phyloP scores from a whole-genome alignment of 2,113 vertebrate genomes.

The Cynoglossus semilaevis region DNA sequence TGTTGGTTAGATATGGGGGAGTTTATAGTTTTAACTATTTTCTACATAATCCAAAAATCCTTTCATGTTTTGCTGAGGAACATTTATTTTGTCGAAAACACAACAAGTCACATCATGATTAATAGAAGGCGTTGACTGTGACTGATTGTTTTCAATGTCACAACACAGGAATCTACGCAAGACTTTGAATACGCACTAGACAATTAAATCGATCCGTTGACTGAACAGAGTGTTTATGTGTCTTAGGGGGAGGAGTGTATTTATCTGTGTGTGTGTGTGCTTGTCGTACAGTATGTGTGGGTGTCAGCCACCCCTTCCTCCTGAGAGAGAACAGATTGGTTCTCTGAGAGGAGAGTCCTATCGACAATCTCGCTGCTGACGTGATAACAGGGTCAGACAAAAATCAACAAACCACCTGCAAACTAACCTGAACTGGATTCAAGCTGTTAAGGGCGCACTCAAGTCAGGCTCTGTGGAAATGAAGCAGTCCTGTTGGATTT shows the following conservation, averaged over 20 bases:
- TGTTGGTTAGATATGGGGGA: too few relatives aligned
- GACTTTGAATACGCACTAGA: not conserved
- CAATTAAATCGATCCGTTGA: not conserved
- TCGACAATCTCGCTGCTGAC: slow-evolving; percentile 34
- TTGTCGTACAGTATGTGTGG: slow-evolving; percentile 5
- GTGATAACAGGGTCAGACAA: slow-evolving; percentile 13
- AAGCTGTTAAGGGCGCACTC: slow-evolving; percentile 17
- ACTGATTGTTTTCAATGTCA: too few relatives aligned
- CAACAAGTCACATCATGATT: too few relatives aligned
- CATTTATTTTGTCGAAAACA: too few relatives aligned
- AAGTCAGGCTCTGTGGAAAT: not conserved
- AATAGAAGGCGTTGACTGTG: too few relatives aligned
- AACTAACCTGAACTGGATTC: slow-evolving; percentile 60
- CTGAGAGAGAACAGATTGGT: slow-evolving; percentile 63
- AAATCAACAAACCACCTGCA: slow-evolving; percentile 54
- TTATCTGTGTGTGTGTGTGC: not conserved
- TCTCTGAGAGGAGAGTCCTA: slow-evolving; percentile 67
- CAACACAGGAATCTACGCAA: not conserved
- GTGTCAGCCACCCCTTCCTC: slow-evolving; percentile 5
- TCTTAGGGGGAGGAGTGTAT: not conserved
- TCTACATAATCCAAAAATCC: too few relatives aligned
- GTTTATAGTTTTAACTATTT: too few relatives aligned
- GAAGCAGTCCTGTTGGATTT: slow-evolving; percentile 6
- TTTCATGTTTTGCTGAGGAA: too few relatives aligned
- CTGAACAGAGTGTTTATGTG: not conserved